phyloP scores from a whole-genome alignment of 2,888 invertebrate genomes.

The Acronicta psi region DNA sequence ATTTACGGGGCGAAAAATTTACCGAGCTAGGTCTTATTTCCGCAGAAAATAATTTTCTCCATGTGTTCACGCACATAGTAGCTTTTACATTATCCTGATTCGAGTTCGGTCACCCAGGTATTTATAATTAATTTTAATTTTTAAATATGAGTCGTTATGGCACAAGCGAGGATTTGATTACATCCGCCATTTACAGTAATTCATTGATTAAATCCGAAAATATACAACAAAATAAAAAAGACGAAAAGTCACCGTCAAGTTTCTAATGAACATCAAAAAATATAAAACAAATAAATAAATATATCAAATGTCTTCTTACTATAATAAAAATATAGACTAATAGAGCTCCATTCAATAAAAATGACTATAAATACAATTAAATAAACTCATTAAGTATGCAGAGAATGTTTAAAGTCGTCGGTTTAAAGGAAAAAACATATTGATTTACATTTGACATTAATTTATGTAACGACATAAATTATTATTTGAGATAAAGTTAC shows the following conservation, averaged over 20 bases:
- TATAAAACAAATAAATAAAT: slow-evolving; percentile 28
- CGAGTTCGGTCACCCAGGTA: too few relatives aligned
- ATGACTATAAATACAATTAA: slow-evolving; percentile 42
- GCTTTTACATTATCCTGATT: too few relatives aligned
- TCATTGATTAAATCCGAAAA: background rate
- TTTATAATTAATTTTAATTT: too few relatives aligned
- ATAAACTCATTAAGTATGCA: slow-evolving; percentile 44
- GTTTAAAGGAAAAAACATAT: slow-evolving; percentile 35
- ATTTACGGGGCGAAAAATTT: too few relatives aligned
- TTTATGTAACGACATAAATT: slow-evolving; percentile 43
- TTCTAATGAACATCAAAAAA: slow-evolving; percentile 32
- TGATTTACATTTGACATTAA: slow-evolving; percentile 51
- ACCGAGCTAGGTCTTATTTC: too few relatives aligned
- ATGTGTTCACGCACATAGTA: too few relatives aligned
- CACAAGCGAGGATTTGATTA: background rate
- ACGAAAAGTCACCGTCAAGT: slow-evolving; percentile 12
- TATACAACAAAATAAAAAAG: background rate
- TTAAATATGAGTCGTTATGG: too few relatives aligned
- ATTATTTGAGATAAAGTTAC: slow-evolving; percentile 25
- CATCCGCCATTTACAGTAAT: background rate
- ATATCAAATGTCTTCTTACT: slow-evolving; percentile 25
- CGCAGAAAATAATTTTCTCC: too few relatives aligned
- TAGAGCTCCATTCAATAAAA: slow-evolving; percentile 50
- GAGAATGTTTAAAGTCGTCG: slow-evolving; percentile 30
- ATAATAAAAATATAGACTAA: slow-evolving; percentile 27